A percentile compares a stretch with the other conserved stretches of the same genome.
Evolutionary conservation across 2,797 vertebrate genomes (phyloP).

Genomic region (Tenualosa ilisha): DNA sequence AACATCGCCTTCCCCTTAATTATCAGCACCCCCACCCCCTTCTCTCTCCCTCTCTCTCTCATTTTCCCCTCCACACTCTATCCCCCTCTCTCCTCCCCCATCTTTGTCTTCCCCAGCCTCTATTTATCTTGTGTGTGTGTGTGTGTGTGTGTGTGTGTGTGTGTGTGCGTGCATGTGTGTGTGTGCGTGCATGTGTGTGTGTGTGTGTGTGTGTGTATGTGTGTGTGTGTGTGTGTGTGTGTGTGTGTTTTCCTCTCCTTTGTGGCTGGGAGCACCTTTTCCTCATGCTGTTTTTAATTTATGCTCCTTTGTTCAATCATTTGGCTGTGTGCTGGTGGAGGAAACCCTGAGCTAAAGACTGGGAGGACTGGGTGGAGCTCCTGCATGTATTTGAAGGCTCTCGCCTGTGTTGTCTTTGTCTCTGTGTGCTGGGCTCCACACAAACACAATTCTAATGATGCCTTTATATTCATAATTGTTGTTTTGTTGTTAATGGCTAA

Average conservation of each 20-base stretch:
- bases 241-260: background rate
- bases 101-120: background rate
- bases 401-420: background rate
- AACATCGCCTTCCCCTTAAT: constrained; percentile 18
- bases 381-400: background rate
- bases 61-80: background rate
- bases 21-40: background rate
- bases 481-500: background rate
- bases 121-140: background rate
- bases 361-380: background rate
- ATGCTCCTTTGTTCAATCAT: constrained; percentile 44
- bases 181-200: too few relatives aligned
- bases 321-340: constrained; percentile 38
- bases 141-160: background rate
- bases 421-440: background rate
- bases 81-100: constrained; percentile 1
- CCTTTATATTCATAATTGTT: background rate
- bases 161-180: background rate
- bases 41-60: background rate
- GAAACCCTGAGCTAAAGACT: constrained; percentile 32
- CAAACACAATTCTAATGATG: background rate
- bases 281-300: constrained; percentile 40
- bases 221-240: too few relatives aligned
- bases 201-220: background rate
- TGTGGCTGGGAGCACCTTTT: constrained; percentile 23